phyloP scores from a whole-genome alignment of 2,113 vertebrate species.

The Dissostichus mawsoni region DNA sequence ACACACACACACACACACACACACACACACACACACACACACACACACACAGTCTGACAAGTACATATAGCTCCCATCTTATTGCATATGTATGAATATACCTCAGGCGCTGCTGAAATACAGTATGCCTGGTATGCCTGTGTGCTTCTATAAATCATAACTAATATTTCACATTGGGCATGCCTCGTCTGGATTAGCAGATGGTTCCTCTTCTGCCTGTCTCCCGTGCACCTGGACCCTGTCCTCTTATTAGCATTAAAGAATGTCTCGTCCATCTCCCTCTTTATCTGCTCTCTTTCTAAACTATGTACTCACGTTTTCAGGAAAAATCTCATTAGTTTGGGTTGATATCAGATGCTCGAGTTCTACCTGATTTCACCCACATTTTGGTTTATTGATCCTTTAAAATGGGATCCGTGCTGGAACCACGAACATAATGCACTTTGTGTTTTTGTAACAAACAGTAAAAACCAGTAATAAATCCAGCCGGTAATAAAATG shows the following conservation, averaged over 20 bases:
- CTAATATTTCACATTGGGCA: constrained; percentile 74
- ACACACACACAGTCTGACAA: constrained; percentile 31
- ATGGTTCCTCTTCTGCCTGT: constrained; percentile 66
- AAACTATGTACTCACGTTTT: constrained; percentile 14
- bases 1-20: constrained; percentile 21
- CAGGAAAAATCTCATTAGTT: constrained; percentile 33
- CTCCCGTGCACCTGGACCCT: constrained; percentile 71
- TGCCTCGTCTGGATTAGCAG: constrained; percentile 70
- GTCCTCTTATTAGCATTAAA: constrained; percentile 54
- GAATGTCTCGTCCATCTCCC: constrained; percentile 31
- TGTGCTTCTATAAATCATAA: constrained; percentile 63
- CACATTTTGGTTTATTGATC: constrained; percentile 19
- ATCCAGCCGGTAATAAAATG: not conserved
- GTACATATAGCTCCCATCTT: constrained; percentile 26
- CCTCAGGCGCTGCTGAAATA: constrained; percentile 42
- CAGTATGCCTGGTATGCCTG: constrained; percentile 43
- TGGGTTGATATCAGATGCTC: constrained; percentile 28
- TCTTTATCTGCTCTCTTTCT: not conserved
- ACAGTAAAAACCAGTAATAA: not conserved
- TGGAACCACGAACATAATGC: not conserved
- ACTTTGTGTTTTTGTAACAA: constrained; percentile 6
- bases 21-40: constrained; percentile 21
- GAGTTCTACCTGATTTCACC: not conserved
- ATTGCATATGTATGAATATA: constrained; percentile 57
- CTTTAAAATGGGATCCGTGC: constrained; percentile 7